Evolutionary conservation across 1,140 invertebrate species (phyloP).

Genomic region (Drosophila bocqueti): DNA sequence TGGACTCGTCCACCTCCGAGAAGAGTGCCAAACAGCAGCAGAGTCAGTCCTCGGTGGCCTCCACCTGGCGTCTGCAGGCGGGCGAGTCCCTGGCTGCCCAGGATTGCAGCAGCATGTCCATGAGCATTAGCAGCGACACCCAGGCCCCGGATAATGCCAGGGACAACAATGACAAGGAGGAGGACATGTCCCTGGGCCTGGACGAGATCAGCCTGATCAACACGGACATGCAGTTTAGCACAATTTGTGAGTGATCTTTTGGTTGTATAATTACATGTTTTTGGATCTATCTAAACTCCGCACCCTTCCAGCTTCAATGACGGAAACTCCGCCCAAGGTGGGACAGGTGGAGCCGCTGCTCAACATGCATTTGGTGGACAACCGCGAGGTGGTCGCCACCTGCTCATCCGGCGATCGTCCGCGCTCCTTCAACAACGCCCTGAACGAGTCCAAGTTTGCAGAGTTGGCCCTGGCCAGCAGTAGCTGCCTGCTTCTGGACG

Average conservation of each 20-base stretch:
- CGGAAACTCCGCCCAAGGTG: constrained; percentile 56
- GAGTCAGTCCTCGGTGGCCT: constrained; percentile 86
- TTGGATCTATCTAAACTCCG: background rate
- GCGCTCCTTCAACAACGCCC: constrained; percentile 87
- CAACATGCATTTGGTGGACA: constrained; percentile 72
- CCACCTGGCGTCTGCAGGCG: constrained; percentile 86
- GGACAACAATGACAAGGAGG: constrained; percentile 44
- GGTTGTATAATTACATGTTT: background rate
- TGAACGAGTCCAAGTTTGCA: constrained; percentile 89
- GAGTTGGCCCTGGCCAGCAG: constrained; percentile 90
- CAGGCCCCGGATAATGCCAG: constrained; percentile 31
- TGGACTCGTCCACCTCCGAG: constrained; percentile 83
- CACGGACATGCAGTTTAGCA: constrained; percentile 78
- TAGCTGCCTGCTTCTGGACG: constrained; percentile 88
- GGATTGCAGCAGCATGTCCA: constrained; percentile 87
- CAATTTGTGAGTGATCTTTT: constrained; percentile 67
- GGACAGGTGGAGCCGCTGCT: constrained; percentile 50
- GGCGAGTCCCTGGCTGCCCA: constrained; percentile 88
- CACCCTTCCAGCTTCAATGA: constrained; percentile 63
- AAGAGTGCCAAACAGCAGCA: constrained; percentile 84
- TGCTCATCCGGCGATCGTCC: constrained; percentile 58
- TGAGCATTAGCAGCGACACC: constrained; percentile 86
- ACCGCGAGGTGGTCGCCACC: constrained; percentile 47
- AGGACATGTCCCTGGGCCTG: constrained; percentile 67
- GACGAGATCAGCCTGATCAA: constrained; percentile 72